Evolutionary conservation across 2,113 vertebrate species (phyloP).

Genomic region (Misgurnus mizolepis): DNA sequence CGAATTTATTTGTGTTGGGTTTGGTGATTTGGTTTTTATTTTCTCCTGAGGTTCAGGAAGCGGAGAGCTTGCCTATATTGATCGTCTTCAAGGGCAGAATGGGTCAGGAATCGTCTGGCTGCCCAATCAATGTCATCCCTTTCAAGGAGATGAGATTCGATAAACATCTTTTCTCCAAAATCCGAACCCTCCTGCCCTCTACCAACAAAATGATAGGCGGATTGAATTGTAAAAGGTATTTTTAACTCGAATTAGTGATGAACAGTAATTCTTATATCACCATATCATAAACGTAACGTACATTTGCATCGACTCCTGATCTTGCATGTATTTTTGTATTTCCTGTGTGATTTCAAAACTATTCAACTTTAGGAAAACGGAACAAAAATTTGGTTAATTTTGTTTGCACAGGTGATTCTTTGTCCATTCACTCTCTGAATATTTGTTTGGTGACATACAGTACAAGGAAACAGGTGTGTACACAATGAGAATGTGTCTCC

Average conservation of each 20-base stretch:
- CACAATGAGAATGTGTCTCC: not conserved
- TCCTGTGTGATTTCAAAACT: not conserved
- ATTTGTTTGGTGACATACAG: constrained; percentile 9
- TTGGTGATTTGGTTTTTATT: constrained; percentile 5
- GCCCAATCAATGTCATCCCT: constrained; percentile 63
- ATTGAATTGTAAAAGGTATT: not conserved
- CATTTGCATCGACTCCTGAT: too few species aligned
- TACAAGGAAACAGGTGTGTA: constrained; percentile 29
- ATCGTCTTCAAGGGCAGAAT: constrained; percentile 53
- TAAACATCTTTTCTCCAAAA: constrained; percentile 59
- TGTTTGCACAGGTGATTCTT: constrained; percentile 28
- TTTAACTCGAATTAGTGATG: not conserved
- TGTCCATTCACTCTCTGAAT: not conserved
- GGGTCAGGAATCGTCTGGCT: constrained; percentile 65
- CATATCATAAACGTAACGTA: too few species aligned
- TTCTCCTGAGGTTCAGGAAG: constrained; percentile 43
- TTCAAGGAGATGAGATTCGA: constrained; percentile 63
- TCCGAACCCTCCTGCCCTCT: constrained; percentile 40
- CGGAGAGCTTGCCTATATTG: constrained; percentile 54
- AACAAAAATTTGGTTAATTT: not conserved
- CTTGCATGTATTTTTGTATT: not conserved
- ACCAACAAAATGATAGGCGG: constrained; percentile 50
- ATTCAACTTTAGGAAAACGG: not conserved
- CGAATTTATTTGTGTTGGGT: constrained; percentile 11
- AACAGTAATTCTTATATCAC: too few species aligned